Conservation (phyloP, 2,888 invertebrate genomes). For the Podotricha telesiphe region DNA sequence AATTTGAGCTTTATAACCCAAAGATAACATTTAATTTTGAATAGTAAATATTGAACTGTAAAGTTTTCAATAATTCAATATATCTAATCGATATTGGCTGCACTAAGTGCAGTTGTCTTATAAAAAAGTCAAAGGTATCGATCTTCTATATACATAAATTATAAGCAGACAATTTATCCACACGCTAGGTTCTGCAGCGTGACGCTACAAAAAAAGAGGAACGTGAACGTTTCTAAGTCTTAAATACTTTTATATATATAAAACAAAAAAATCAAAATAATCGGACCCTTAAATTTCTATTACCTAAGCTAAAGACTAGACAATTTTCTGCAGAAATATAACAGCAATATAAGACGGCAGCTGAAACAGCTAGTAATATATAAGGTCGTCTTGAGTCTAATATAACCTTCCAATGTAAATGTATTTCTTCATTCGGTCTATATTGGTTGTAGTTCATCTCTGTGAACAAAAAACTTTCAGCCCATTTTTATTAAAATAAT, state of each 20-base stretch:
- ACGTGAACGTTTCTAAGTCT: too few species aligned
- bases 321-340: not conserved
- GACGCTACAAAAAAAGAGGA: too few species aligned
- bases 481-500: too few species aligned
- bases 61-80: conserved; percentile 33
- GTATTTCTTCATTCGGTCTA: not conserved
- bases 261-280: not conserved
- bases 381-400: not conserved
- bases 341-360: not conserved
- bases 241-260: too few species aligned
- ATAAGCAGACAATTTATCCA: too few species aligned
- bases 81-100: conserved; percentile 29
- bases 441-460: too few species aligned
- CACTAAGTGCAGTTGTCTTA: conserved; percentile 19
- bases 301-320: not conserved
- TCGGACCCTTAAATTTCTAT: not conserved
- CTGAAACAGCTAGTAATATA: not conserved
- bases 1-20: not conserved
- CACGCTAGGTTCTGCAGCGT: too few species aligned
- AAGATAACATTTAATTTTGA: not conserved
- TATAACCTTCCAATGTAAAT: not conserved
- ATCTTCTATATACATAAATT: not conserved
- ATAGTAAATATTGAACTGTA: not conserved
- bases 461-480: too few species aligned
- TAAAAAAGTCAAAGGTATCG: conserved; percentile 17